Percentiles rank a stretch among this genome's conserved stretches.
Conservation (phyloP, 2,113 vertebrate genomes). For the Oryzias celebensis region DNA sequence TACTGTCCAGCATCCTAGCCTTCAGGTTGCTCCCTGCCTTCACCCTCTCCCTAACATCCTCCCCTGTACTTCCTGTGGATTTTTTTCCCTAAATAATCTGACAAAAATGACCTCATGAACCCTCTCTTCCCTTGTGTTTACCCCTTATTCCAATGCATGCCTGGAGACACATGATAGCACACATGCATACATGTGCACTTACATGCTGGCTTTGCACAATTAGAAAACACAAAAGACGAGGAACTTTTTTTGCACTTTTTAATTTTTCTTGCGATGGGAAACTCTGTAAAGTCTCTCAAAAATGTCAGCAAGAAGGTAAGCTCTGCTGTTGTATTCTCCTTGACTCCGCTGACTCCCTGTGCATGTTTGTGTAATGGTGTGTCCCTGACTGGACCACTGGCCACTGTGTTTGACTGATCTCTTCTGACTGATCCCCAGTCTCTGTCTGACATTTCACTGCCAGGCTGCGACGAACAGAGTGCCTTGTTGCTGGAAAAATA, state of each 20-base stretch:
- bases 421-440: slow-evolving; percentile 28
- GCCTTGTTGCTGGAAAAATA: background rate
- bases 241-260: slow-evolving; percentile 26
- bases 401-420: slow-evolving; percentile 32
- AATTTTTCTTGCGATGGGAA: slow-evolving; percentile 86
- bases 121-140: slow-evolving; percentile 66
- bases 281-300: slow-evolving; percentile 97
- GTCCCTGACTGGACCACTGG: slow-evolving; percentile 27
- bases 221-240: slow-evolving; percentile 64
- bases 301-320: slow-evolving; percentile 97
- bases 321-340: slow-evolving; percentile 37
- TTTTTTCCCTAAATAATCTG: slow-evolving; percentile 77
- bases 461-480: slow-evolving; percentile 10
- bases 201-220: slow-evolving; percentile 44
- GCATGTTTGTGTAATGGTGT: slow-evolving; percentile 57
- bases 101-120: slow-evolving; percentile 79
- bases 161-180: slow-evolving; percentile 68
- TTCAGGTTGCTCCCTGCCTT: slow-evolving; percentile 36
- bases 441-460: slow-evolving; percentile 23
- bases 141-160: slow-evolving; percentile 72
- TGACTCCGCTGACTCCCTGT: slow-evolving; percentile 29
- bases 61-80: slow-evolving; percentile 50
- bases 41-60: slow-evolving; percentile 35
- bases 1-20: slow-evolving; percentile 35
- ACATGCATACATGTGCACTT: slow-evolving; percentile 59